Conservation (phyloP, 2,888 invertebrate species). For the Epirrhoe alternata region DNA sequence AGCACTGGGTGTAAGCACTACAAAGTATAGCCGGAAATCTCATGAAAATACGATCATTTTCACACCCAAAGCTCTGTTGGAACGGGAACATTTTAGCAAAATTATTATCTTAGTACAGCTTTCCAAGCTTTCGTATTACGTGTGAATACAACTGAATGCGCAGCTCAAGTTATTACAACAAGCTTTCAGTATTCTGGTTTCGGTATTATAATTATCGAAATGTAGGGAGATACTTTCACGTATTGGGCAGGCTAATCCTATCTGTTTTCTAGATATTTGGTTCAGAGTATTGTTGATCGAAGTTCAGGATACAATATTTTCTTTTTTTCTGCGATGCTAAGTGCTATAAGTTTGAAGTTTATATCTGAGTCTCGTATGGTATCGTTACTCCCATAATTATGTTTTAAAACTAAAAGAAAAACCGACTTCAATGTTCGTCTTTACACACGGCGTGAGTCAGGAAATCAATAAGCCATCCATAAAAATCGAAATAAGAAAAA, state of each 20-base stretch:
- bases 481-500: too few relatives aligned
- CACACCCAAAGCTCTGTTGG: conserved; percentile 33
- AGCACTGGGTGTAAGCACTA: conserved; percentile 6
- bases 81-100: conserved; percentile 33
- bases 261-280: neutral
- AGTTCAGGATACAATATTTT: too few relatives aligned
- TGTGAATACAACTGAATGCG: conserved; percentile 30
- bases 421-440: too few relatives aligned
- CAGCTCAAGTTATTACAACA: conserved; percentile 26
- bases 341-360: too few relatives aligned
- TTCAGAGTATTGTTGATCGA: neutral
- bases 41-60: conserved; percentile 38
- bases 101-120: conserved; percentile 37
- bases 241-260: neutral
- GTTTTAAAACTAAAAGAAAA: too few relatives aligned
- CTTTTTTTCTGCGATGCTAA: too few relatives aligned
- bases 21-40: conserved; percentile 26
- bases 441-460: too few relatives aligned
- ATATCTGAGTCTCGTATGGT: too few relatives aligned
- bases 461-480: too few relatives aligned
- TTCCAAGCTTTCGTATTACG: conserved; percentile 32
- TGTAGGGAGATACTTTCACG: neutral
- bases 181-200: conserved; percentile 30
- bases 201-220: conserved; percentile 18
- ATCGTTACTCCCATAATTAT: too few relatives aligned